Conservation (phyloP, 2,113 vertebrate species). For the Chelonoidis abingdonii region DNA sequence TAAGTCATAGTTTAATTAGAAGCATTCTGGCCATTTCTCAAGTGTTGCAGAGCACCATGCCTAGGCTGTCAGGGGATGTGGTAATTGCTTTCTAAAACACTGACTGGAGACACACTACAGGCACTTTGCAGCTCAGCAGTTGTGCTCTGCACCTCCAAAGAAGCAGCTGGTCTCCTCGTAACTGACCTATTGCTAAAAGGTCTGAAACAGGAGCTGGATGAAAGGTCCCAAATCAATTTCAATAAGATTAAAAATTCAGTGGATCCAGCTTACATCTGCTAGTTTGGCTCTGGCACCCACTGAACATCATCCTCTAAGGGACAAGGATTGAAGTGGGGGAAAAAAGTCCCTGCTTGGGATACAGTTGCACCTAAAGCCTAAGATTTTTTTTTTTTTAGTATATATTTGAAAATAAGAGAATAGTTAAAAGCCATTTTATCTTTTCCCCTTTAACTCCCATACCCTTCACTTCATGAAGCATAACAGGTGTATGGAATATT, state of each 20-base stretch:
- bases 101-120: not conserved
- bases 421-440: not conserved
- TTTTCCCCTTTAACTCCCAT: not conserved
- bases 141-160: not conserved
- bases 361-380: fast-evolving
- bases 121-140: not conserved
- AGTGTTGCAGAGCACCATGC: not conserved
- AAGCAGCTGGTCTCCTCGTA: not conserved
- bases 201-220: not conserved
- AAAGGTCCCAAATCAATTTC: not conserved
- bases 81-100: not conserved
- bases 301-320: not conserved
- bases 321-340: not conserved
- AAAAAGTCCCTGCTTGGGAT: not conserved
- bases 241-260: not conserved
- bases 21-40: not conserved
- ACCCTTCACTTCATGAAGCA: not conserved
- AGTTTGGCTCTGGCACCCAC: not conserved
- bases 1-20: not conserved
- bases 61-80: not conserved
- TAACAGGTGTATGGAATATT: not conserved
- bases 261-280: not conserved
- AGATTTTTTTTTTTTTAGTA: not conserved
- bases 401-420: not conserved
- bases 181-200: not conserved